Conservation (phyloP, 2,113 vertebrate genomes). For the Papio anubis region DNA sequence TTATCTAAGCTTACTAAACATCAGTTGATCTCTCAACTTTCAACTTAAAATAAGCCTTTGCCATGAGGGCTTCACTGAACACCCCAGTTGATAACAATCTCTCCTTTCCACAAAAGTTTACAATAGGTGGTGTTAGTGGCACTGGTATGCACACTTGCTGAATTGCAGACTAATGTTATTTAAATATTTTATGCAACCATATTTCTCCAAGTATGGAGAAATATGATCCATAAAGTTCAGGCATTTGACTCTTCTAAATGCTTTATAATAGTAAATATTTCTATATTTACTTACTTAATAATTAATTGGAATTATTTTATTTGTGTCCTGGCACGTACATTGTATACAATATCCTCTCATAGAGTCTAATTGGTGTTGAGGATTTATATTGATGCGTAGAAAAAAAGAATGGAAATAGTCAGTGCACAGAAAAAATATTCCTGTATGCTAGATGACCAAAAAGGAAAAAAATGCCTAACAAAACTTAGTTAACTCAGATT, state of each 20-base stretch:
- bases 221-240: background rate
- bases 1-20: background rate
- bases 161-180: background rate
- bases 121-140: background rate
- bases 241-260: background rate
- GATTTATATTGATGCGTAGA: background rate
- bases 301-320: background rate
- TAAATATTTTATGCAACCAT: background rate
- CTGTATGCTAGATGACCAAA: background rate
- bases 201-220: background rate
- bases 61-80: background rate
- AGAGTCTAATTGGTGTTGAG: background rate
- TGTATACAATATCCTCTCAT: background rate
- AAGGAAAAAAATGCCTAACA: background rate
- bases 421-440: background rate
- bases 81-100: background rate
- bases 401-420: background rate
- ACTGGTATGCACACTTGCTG: background rate
- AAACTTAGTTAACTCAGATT: background rate
- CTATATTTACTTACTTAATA: background rate
- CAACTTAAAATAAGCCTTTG: background rate
- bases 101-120: background rate
- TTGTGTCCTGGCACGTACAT: background rate
- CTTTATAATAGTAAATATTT: background rate
- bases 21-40: background rate